Percentiles rank a stretch among this genome's conserved stretches.
Evolutionary conservation across 2,113 vertebrate species (phyloP).

Genomic region (Ciconia maguari): DNA sequence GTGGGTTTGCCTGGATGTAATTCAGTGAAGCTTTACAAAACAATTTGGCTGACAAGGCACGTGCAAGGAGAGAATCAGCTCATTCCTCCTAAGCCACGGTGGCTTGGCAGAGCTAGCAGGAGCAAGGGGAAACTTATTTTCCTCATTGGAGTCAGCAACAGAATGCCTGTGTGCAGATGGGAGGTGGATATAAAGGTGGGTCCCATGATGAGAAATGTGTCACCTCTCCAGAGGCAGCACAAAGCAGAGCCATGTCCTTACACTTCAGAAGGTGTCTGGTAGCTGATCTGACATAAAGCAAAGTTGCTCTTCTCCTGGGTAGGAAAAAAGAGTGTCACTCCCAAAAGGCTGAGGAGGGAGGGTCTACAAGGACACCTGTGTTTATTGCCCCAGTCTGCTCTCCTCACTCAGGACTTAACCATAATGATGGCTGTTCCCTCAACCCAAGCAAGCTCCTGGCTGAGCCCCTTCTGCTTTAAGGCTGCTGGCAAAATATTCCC

Average conservation of each 20-base stretch:
- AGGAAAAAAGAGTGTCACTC: background rate
- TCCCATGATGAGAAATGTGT: rapidly evolving
- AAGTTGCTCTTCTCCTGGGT: background rate
- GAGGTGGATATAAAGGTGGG: background rate
- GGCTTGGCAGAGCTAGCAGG: background rate
- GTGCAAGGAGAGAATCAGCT: background rate
- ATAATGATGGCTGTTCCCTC: rapidly evolving
- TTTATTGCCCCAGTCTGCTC: rapidly evolving
- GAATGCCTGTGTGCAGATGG: rapidly evolving
- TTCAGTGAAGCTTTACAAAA: background rate
- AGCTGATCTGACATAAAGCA: background rate
- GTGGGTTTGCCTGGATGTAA: background rate
- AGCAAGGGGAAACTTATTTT: background rate
- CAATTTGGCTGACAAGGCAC: background rate
- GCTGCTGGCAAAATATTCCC: background rate
- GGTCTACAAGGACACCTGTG: background rate
- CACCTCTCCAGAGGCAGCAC: background rate
- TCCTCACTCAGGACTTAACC: rapidly evolving
- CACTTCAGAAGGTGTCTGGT: rapidly evolving
- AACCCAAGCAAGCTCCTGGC: background rate
- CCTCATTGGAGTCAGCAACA: background rate
- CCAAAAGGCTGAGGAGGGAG: background rate
- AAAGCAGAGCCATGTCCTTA: background rate
- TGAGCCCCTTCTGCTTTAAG: background rate
- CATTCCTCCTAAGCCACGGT: background rate